Conservation (phyloP, 2,113 vertebrate genomes). For the Pongo pygmaeus region DNA sequence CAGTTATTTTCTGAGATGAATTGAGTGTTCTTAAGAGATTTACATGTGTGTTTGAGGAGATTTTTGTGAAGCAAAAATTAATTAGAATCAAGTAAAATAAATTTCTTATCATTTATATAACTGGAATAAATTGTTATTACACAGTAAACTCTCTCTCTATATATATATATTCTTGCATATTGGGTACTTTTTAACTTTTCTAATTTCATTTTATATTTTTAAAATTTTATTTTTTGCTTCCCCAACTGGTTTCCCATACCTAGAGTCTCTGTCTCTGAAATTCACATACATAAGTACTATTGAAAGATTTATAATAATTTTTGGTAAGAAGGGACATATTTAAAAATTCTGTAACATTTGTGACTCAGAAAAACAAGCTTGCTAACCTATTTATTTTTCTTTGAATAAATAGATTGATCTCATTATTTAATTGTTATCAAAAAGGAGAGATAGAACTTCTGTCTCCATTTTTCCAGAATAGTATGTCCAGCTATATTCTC, state of each 20-base stretch:
- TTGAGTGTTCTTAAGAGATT: neutral
- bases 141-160: neutral
- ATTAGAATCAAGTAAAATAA: conserved; percentile 35
- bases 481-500: neutral
- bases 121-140: neutral
- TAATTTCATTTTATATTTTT: neutral
- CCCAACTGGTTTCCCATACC: neutral
- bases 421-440: neutral
- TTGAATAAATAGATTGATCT: neutral
- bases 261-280: neutral
- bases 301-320: neutral
- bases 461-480: neutral
- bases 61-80: conserved; percentile 51
- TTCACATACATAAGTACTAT: neutral
- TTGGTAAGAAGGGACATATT: neutral
- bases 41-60: neutral
- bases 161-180: neutral
- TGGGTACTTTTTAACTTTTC: neutral
- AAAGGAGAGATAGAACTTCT: neutral
- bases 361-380: neutral
- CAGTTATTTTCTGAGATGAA: conserved; percentile 58
- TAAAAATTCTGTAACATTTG: neutral
- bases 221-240: neutral
- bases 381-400: neutral
- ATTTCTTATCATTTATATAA: conserved; percentile 22